phyloP scores from a whole-genome alignment of 92 coral and sea anemone genomes.

The Heteractis magnifica region DNA sequence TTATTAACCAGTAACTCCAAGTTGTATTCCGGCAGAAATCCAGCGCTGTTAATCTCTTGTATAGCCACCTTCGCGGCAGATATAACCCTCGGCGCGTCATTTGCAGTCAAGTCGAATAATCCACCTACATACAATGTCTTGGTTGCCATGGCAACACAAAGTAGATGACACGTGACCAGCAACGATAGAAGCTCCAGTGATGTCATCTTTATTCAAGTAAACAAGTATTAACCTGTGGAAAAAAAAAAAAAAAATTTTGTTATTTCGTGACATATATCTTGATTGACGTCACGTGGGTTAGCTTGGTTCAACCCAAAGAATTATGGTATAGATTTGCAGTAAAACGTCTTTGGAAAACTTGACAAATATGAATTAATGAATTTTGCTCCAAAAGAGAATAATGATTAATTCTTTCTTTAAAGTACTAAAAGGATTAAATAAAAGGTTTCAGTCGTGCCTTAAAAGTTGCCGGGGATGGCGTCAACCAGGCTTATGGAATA shows the following conservation, averaged over 20 bases:
- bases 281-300: too few species aligned
- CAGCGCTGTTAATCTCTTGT: constrained; percentile 61
- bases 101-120: constrained; percentile 59
- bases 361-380: too few species aligned
- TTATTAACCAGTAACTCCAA: constrained; percentile 66
- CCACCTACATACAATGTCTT: constrained; percentile 73
- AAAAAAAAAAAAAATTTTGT: neutral
- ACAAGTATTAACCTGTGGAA: neutral
- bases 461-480: too few species aligned
- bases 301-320: too few species aligned
- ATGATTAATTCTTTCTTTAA: too few species aligned
- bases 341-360: too few species aligned
- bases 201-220: constrained; percentile 22
- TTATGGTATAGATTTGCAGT: too few species aligned
- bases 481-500: too few species aligned
- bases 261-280: neutral
- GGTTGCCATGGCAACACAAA: constrained; percentile 8
- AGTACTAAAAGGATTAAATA: too few species aligned
- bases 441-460: too few species aligned
- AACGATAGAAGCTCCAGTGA: constrained; percentile 15
- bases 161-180: constrained; percentile 15
- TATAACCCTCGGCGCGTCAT: constrained; percentile 63
- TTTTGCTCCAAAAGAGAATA: too few species aligned
- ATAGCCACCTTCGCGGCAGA: constrained; percentile 80
- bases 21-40: constrained; percentile 52